phyloP scores from a whole-genome alignment of 1,140 invertebrate genomes.

The Elymnias hypermnestra region DNA sequence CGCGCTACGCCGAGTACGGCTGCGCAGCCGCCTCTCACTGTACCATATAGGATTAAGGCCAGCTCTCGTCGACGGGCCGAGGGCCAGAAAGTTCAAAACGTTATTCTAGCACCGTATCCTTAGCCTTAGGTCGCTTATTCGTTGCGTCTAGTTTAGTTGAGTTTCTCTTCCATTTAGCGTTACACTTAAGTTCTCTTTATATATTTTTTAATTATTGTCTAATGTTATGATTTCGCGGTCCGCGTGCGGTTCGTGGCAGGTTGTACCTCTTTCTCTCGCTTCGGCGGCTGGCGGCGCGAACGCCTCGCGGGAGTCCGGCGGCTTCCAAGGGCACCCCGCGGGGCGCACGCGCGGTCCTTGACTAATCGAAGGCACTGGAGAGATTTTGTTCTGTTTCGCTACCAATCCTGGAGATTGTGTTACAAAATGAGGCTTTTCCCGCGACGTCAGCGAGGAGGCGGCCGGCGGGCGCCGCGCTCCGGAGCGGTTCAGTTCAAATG shows the following conservation, averaged over 20 bases:
- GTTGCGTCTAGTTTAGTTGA: conserved; percentile 56
- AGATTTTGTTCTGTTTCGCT: conserved; percentile 23
- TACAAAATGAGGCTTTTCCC: conserved; percentile 45
- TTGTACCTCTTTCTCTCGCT: too few relatives aligned
- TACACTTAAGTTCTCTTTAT: conserved; percentile 62
- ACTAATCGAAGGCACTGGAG: conserved; percentile 35
- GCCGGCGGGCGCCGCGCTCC: neutral
- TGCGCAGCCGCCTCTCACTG: conserved; percentile 17
- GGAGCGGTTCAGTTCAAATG: conserved; percentile 51
- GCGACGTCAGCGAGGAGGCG: neutral
- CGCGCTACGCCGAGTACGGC: conserved; percentile 1
- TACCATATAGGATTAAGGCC: conserved; percentile 52
- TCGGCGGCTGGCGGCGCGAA: too few relatives aligned
- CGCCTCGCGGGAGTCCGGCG: too few relatives aligned
- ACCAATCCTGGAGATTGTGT: conserved; percentile 49
- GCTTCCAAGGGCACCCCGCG: too few relatives aligned
- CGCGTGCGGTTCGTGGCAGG: too few relatives aligned
- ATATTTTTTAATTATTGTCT: conserved; percentile 31
- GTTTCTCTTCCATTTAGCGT: conserved; percentile 64
- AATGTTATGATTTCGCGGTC: conserved; percentile 37
- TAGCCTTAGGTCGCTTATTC: conserved; percentile 39
- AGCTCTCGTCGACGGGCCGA: conserved; percentile 20
- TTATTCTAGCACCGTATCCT: conserved; percentile 51
- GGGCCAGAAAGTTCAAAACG: conserved; percentile 42
- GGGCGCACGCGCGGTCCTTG: conserved; percentile 6